phyloP scores from a whole-genome alignment of 2,113 vertebrate species.

The Silurus glanis region DNA sequence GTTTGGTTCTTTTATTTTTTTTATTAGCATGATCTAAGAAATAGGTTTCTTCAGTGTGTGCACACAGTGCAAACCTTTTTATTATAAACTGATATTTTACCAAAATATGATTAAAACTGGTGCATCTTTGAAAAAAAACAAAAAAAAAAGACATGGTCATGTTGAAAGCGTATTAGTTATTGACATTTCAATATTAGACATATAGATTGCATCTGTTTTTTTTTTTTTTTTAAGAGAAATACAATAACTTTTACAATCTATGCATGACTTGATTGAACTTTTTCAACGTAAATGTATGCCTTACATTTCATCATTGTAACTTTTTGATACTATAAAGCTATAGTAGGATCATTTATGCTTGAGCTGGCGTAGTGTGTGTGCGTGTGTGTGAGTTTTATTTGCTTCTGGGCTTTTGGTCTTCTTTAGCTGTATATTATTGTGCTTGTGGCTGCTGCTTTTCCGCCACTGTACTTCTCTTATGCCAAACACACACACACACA shows the following conservation, averaged over 20 bases:
- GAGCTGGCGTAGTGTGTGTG: neutral
- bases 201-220: conserved; percentile 34
- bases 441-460: conserved; percentile 9
- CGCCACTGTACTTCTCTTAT: conserved; percentile 37
- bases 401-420: neutral
- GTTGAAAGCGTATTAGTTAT: conserved; percentile 33
- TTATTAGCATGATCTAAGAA: neutral
- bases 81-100: conserved; percentile 10
- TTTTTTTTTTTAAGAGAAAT: conserved; percentile 37
- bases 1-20: neutral
- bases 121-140: conserved; percentile 11
- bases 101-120: conserved; percentile 34
- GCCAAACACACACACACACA: conserved; percentile 7
- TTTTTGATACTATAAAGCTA: conserved; percentile 20
- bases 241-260: conserved; percentile 69
- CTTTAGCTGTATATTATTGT: neutral
- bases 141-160: neutral
- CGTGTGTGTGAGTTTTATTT: neutral
- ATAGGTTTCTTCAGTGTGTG: neutral
- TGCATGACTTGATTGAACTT: conserved; percentile 65
- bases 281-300: conserved; percentile 53
- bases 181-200: conserved; percentile 29
- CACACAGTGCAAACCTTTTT: neutral
- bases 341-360: conserved; percentile 4
- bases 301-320: conserved; percentile 54